A percentile compares a stretch with the other conserved stretches of the same genome.
Evolutionary conservation across 2,888 invertebrate species (phyloP).

Genomic region (Mesochorus sp.): DNA sequence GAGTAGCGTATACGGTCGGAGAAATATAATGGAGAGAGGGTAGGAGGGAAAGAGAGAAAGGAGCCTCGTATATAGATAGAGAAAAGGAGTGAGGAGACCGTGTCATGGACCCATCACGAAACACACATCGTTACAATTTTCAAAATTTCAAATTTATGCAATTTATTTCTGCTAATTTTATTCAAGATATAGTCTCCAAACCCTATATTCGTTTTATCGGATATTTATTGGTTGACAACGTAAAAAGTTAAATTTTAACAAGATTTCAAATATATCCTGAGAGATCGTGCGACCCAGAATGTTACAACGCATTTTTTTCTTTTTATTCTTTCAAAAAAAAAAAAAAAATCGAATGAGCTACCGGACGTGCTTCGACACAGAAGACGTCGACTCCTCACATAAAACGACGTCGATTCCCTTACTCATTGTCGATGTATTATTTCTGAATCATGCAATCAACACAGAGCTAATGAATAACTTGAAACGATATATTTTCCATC

Average conservation of each 20-base stretch:
- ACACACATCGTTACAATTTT: not conserved
- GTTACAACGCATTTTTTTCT: too few species aligned
- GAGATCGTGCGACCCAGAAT: too few species aligned
- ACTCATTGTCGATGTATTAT: too few species aligned
- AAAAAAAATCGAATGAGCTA: too few species aligned
- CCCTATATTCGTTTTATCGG: not conserved
- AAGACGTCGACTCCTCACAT: too few species aligned
- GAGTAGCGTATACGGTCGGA: slow-evolving; percentile 10
- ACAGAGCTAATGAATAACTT: slow-evolving; percentile 10
- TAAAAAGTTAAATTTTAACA: not conserved
- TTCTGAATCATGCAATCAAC: too few species aligned
- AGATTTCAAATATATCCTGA: too few species aligned
- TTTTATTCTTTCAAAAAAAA: too few species aligned
- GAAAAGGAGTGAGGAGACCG: not conserved
- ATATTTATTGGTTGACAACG: not conserved
- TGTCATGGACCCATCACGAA: not conserved
- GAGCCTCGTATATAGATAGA: not conserved
- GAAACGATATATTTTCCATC: not conserved
- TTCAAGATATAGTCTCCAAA: not conserved
- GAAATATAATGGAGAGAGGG: slow-evolving; percentile 1
- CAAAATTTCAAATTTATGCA: not conserved
- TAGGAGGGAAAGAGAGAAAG: too few species aligned
- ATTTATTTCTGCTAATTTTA: not conserved
- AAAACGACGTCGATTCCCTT: too few species aligned
- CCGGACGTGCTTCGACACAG: too few species aligned